Evolutionary conservation across 1,140 invertebrate genomes (phyloP), one percentile per base, ranked within the genome.

Genomic region (Sesamia nonagrioides): DNA sequence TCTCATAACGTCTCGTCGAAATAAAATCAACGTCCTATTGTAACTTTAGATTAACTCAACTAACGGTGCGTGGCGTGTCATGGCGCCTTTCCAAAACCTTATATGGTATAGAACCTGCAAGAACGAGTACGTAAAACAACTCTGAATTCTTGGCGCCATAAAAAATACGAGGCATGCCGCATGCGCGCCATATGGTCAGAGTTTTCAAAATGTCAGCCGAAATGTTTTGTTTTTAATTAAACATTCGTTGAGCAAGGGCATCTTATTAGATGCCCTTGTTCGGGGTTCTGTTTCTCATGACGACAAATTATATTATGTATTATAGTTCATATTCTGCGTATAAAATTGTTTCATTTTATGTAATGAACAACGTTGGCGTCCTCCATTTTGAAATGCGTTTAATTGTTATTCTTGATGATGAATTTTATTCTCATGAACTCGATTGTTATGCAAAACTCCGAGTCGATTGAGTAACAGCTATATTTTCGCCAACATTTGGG

Each of bases 11-110:
- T 50, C 42, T 33, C 42, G 66, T 54, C 56, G 73, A 83, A 83
- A 82, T 80, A 82, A 81, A 86, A 88, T 85, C 84, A 82, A 79
- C 68, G 63, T 73, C 5, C 84, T 78, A 85, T 84, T 87, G 80
- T 86, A 75, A 81, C 81, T 84, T 77, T 81, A 80, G 76, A 77
- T 79, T 80, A 81, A 80, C 56, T 50, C 52, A 61, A 8, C 42
- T 86, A 85, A 86, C 82, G 83, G 84, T 84, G 63, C 73, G 78
- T 73, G 77, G 69, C 77, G 52, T 85, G 83, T 83, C 83, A 86
- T 84, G 86, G 85, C 82, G 85, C 85, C 87, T 89, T 89, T 89
- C 85, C 83, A 85, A 79, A 71, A 63, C 85, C 85, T 81, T 91
- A 82, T 86, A 88, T 71, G 86, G 88, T 77, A 78, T 72, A 79